These are phyloP conservation scores for Teinopalpus imperialis DNA, from an alignment of 2,888 invertebrate genomes.

Conservation along the genomic window DNA sequence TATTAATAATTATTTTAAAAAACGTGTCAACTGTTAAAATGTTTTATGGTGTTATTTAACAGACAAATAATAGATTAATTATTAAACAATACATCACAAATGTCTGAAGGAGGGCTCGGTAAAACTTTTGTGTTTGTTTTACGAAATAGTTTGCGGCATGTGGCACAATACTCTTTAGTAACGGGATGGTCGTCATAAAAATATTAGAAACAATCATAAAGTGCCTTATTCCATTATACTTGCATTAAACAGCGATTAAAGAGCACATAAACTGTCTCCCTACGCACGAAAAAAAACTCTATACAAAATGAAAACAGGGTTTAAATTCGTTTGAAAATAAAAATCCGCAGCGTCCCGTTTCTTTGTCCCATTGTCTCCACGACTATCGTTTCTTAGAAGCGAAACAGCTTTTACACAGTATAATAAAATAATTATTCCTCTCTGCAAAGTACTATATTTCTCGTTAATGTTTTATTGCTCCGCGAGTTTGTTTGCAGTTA, in stretches of 20 bases:
- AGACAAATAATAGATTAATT: constrained; percentile 8
- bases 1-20: too few species aligned
- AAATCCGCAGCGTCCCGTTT: constrained; percentile 17
- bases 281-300: constrained; percentile 16
- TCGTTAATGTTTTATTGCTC: constrained; percentile 40
- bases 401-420: constrained; percentile 30
- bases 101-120: constrained; percentile 20
- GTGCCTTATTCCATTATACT: constrained; percentile 28
- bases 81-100: constrained; percentile 20
- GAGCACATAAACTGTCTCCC: not conserved
- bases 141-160: constrained; percentile 35
- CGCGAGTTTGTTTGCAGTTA: constrained; percentile 34
- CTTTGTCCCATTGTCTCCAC: constrained; percentile 29
- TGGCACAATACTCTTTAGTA: constrained; percentile 35
- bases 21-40: too few species aligned
- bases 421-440: constrained; percentile 49
- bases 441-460: constrained; percentile 35
- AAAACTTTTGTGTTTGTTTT: constrained; percentile 30
- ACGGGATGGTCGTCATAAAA: constrained; percentile 43
- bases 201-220: constrained; percentile 39
- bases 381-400: constrained; percentile 40
- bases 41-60: not conserved
- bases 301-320: not conserved
- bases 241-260: not conserved
- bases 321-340: not conserved